phyloP scores from a whole-genome alignment of 92 coral and sea anemone species.

The Porites divaricata region DNA sequence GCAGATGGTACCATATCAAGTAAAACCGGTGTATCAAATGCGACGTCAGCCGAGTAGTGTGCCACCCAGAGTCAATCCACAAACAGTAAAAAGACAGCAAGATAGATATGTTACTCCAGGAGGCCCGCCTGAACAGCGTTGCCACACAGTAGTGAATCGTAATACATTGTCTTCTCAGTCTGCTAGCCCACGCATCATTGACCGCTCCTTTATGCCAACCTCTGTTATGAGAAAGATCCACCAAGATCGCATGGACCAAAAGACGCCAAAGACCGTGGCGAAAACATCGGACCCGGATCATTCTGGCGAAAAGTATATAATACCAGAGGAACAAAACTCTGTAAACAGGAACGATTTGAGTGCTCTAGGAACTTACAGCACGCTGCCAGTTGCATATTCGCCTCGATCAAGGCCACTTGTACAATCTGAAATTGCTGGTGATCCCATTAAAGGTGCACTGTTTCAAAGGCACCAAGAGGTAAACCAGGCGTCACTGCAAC shows the following conservation, averaged over 20 bases:
- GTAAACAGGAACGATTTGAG: neutral
- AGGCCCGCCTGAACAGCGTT: constrained; percentile 12
- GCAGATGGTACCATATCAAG: constrained; percentile 21
- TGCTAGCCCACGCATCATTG: constrained; percentile 51
- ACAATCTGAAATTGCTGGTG: neutral
- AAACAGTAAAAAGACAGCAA: constrained; percentile 1
- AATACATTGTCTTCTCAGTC: constrained; percentile 15
- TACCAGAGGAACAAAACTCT: neutral
- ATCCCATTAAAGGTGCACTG: neutral
- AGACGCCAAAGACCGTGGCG: constrained; percentile 45
- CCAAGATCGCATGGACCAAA: constrained; percentile 79
- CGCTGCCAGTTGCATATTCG: neutral
- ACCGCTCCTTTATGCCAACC: constrained; percentile 91
- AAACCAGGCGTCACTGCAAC: neutral
- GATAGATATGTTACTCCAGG: neutral
- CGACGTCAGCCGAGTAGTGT: constrained; percentile 16
- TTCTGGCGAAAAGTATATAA: neutral
- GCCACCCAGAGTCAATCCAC: constrained; percentile 14
- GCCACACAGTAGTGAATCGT: neutral
- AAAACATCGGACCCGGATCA: neutral
- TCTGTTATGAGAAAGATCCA: constrained; percentile 92
- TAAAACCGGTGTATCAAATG: neutral
- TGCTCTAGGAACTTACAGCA: neutral
- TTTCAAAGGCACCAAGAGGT: constrained; percentile 10
- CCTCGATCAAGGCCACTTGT: neutral